Evolutionary conservation across 1,140 invertebrate species (phyloP), one percentile per base, ranked within the genome.

Genomic region (Pemphigus obesinymphae): DNA sequence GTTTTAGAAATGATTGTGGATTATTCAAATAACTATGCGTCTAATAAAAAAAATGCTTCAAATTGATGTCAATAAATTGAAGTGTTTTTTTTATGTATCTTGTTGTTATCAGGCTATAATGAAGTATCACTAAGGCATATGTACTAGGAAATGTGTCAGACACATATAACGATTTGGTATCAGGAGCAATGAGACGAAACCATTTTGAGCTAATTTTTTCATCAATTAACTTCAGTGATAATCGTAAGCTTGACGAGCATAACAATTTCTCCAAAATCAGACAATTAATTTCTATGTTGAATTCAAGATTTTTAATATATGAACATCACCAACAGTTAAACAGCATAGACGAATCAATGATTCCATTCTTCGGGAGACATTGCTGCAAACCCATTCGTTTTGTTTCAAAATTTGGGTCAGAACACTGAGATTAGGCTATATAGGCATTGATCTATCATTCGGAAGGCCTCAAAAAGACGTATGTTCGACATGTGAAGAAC

Each of bases 281-380:
- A 50, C 82, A 80, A 40, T 81, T 86, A n/a, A 31, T 84, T 29
- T 63, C 82, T 68, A 37, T 66, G 23, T 83, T 86, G 17, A 87
- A 88, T 86, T 83, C 86, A 84, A 88, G 85, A 84, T 86, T 85
- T 83, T 84, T 87, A 81, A 84, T 87, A 84, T 86, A 78, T 85
- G 87, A 84, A 85, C 87, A 84, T 83, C 85, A 84, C 83, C 85
- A 82, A 84, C 87, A 83, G 83, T 63, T 85, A 34, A 29, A 66
- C 34, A 34, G 61, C 34, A 86, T 89, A 83, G 88, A 89, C 87
- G 88, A 89, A 85, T 84, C 85, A 83, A 89, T 89, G 88, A 86
- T 89, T 53, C 87, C 87, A 73, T 89, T 89, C 84, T 89, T 87
- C 87, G 89, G 88, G 73, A 84, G 85, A 84, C 87, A 90, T 85